Evolutionary conservation across 2,797 vertebrate species (phyloP), one percentile per base, ranked within the genome.

Genomic region (Channa striata): DNA sequence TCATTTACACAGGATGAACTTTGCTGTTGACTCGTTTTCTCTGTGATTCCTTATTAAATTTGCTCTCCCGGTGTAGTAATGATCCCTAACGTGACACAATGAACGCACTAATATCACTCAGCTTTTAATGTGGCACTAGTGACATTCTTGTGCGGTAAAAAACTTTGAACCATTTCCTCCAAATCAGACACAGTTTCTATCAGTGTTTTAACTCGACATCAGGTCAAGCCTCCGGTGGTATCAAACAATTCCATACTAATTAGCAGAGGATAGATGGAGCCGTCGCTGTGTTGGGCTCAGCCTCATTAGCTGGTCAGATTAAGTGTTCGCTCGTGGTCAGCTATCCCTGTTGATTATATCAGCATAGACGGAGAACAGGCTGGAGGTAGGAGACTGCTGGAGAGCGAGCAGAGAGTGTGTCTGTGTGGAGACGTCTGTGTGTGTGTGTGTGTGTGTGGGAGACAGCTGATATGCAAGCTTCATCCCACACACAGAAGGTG

Each of bases 401-500:
- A 77, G 71, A 77, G 53, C 25, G 64, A 80, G 49, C n/a, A n/a
- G 43, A 54, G 65, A 62, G 69, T 13, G 48, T 58, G 51, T 53
- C 34, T 36, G 59, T 43, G 74, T 80, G 43, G 47, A 70, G 59
- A 68, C 11, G 66, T 81, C 36, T 57, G 66, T 44, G 58, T 53
- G 60, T 43, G 64, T 51, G 72, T 61, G 68, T 44, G 71, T 46
- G 72, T 39, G 72, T 59, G 65, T 48, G 71, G 16, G 86, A 83
- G 77, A 74, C 62, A 82, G 67, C 68, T 72, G 74, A 76, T 74
- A 80, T 83, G 78, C 79, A 84, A 72, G 84, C 85, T 77, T 74
- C 91, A 83, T 90, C 91, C 87, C 85, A 90, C 91, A 87, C 89
- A 77, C 79, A 76, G 83, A 87, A 83, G 80, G 77, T 90, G 91